Conservation (phyloP, 1,140 invertebrate species). For the Parapsyche elsis region DNA sequence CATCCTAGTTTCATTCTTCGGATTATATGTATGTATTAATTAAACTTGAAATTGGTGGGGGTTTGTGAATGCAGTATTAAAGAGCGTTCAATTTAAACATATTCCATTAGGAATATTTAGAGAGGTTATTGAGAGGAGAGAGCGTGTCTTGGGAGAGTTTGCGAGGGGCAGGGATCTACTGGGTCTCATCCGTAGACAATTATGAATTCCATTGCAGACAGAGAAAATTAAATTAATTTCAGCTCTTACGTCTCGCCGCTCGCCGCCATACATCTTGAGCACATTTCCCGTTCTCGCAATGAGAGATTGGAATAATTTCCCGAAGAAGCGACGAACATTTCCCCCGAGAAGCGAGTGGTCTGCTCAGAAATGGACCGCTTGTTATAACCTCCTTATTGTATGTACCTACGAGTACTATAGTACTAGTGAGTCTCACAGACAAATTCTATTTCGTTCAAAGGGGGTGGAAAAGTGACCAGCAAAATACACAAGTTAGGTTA, state of each 20-base stretch:
- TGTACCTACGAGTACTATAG: too few relatives aligned
- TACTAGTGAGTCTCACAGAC: too few relatives aligned
- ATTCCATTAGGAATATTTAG: not conserved
- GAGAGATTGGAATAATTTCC: slow-evolving; percentile 24
- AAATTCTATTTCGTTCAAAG: too few relatives aligned
- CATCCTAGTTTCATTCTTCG: too few relatives aligned
- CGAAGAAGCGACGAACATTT: slow-evolving; percentile 25
- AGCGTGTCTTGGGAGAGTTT: not conserved
- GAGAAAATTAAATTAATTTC: slow-evolving; percentile 25
- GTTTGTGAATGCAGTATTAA: not conserved
- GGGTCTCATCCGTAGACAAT: slow-evolving; percentile 28
- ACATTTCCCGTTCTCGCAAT: slow-evolving; percentile 19
- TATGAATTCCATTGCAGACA: slow-evolving; percentile 28
- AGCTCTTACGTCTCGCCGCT: not conserved
- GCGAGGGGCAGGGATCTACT: not conserved
- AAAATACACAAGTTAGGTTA: too few relatives aligned
- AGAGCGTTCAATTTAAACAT: not conserved
- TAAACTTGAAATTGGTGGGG: too few relatives aligned
- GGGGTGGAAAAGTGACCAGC: too few relatives aligned
- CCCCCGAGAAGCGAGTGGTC: not conserved
- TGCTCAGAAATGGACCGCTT: too few relatives aligned
- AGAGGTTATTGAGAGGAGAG: not conserved
- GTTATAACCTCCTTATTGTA: too few relatives aligned
- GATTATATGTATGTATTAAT: too few relatives aligned
- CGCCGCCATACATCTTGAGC: slow-evolving; percentile 25